Conservation (phyloP, 2,797 vertebrate genomes). For the Amazona ochrocephala region DNA sequence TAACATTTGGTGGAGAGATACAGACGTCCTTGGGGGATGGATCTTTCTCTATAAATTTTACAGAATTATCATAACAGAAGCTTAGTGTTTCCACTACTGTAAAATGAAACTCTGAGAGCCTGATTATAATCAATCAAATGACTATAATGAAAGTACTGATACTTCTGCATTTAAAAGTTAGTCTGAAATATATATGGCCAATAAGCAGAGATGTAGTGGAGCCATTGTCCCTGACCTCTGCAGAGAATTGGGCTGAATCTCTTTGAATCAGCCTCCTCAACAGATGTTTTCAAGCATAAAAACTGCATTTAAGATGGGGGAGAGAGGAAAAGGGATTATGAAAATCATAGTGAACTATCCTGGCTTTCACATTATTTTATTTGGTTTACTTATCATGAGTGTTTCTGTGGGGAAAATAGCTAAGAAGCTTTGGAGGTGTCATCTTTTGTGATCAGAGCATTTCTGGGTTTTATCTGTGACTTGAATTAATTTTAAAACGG, state of each 20-base stretch:
- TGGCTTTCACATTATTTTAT: conserved; percentile 12
- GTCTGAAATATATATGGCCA: background rate
- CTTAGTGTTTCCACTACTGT: background rate
- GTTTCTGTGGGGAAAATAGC: background rate
- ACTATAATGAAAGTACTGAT: background rate
- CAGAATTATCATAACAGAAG: background rate
- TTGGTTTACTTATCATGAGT: conserved; percentile 8
- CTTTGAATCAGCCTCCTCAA: background rate
- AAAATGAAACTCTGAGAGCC: background rate
- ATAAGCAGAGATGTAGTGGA: background rate
- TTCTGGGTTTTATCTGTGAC: background rate
- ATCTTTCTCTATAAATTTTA: background rate
- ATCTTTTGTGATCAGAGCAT: background rate
- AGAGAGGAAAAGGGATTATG: background rate
- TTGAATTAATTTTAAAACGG: background rate
- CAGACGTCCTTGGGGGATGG: background rate
- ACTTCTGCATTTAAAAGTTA: background rate
- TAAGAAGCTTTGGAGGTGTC: background rate
- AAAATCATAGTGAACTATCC: background rate
- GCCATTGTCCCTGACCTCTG: background rate
- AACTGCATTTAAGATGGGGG: background rate
- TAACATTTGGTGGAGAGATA: background rate
- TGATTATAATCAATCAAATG: background rate
- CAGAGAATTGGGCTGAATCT: background rate
- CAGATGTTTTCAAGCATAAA: background rate